Conservation (phyloP, 2,888 invertebrate genomes). For the Lissocephala sabroskyi region DNA sequence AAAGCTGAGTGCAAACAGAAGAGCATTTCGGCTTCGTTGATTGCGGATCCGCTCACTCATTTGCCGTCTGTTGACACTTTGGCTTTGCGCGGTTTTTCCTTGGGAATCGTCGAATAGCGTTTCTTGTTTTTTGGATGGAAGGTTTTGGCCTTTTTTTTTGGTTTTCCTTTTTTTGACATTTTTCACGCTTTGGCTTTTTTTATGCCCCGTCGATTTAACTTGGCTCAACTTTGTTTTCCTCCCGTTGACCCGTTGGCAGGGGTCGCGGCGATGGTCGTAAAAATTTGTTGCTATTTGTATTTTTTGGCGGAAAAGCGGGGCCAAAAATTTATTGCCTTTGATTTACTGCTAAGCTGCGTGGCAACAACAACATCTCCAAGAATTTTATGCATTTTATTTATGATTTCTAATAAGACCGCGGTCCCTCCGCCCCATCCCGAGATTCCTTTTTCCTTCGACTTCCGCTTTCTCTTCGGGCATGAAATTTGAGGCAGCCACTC, state of each 20-base stretch:
- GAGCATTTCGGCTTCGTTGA: too few relatives aligned
- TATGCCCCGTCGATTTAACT: slow-evolving; percentile 24
- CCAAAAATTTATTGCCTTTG: slow-evolving; percentile 37
- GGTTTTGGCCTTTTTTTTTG: slow-evolving; percentile 13
- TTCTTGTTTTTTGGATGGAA: slow-evolving; percentile 24
- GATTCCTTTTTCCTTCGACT: too few relatives aligned
- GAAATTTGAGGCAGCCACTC: too few relatives aligned
- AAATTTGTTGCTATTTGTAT: slow-evolving; percentile 15
- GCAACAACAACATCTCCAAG: slow-evolving; percentile 2
- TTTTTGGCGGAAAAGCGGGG: background rate
- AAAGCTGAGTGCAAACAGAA: too few relatives aligned
- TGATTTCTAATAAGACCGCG: slow-evolving; percentile 10
- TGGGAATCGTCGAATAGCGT: too few relatives aligned
- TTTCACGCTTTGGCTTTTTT: slow-evolving; percentile 37
- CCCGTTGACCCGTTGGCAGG: slow-evolving; percentile 7
- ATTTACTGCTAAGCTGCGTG: slow-evolving; percentile 27
- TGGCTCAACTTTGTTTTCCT: background rate
- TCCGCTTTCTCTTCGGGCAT: too few relatives aligned
- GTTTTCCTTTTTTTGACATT: slow-evolving; percentile 40
- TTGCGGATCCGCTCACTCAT: too few relatives aligned
- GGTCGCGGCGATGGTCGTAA: slow-evolving; percentile 27
- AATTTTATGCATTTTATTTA: slow-evolving; percentile 16
- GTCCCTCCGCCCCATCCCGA: too few relatives aligned
- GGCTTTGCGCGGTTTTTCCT: slow-evolving; percentile 17
- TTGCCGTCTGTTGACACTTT: slow-evolving; percentile 16